Evolutionary conservation across 2,888 invertebrate genomes (phyloP), one percentile per base, ranked within the genome.

Genomic region (Cephus spinipes): DNA sequence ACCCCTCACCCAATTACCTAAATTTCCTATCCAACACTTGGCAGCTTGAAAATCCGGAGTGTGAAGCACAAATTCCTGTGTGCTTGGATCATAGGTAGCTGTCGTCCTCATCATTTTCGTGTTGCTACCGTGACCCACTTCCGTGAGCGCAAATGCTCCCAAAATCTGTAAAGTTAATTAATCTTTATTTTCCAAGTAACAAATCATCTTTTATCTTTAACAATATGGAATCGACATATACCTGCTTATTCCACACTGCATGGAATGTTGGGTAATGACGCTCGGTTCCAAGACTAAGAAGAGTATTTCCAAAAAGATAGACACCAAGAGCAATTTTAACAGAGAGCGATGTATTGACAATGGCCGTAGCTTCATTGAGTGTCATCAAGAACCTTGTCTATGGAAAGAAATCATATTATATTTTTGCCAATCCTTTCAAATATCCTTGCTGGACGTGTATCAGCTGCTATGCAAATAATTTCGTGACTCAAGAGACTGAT

Each of bases 91-190:
- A 90, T 96, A 98, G 0, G 95, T 96, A 0, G 98, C 98, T 0
- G 95, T 95, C 0, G 98, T 98, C 85, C 96, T 93, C 96, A 98
- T 96, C 4, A 95, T 96, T 87, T 96, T 95, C 0, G 97, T 96
- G 90, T 98, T 98, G 35, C 97, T 97, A 0, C 98, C 98, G 90
- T 98, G 98, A 0, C 96, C 94, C 12, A 98, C 94, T 92, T 98
- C 98, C 0, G 98, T 98, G 73, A 98, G 90, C 0, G 97, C 96
- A 91, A 97, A 98, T 85, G 97, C 95, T 4, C 96, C 96, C 83
- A 93, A 87, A 77, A 94, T 93, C 92, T 95, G 81, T 9, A 84
- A 80, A 73, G 68, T 68, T 15, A 23, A 55, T 55, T 55, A 9
- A 9, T 2, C 4, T 71, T 77, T 11, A 73, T 36, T 68, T 30